phyloP scores from a whole-genome alignment of 2,113 vertebrate species.

The Regulus satrapa region DNA sequence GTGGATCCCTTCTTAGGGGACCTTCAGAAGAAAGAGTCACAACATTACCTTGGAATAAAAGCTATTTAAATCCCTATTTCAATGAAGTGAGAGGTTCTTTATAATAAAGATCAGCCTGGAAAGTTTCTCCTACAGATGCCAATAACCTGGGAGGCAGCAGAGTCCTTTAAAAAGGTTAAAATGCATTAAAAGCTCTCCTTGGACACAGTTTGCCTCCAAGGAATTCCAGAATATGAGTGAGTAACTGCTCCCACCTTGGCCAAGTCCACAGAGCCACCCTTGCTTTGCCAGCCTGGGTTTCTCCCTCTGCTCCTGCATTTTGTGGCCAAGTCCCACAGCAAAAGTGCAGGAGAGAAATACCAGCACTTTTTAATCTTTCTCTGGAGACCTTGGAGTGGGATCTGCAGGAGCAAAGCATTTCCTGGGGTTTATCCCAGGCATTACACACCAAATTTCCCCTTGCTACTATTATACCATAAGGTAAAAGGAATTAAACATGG shows the following conservation, averaged over 20 bases:
- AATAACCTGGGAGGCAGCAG: not conserved
- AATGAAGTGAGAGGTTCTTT: not conserved
- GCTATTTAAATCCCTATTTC: not conserved
- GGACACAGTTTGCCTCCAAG: not conserved
- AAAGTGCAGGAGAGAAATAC: not conserved
- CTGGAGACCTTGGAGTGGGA: not conserved
- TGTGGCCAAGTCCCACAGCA: not conserved
- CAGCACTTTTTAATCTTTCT: not conserved
- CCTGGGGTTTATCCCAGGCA: not conserved
- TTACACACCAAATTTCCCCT: not conserved
- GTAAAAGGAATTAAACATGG: not conserved
- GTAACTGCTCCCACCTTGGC: not conserved
- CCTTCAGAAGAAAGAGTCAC: conserved; percentile 44
- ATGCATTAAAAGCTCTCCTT: not conserved
- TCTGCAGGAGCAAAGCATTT: not conserved
- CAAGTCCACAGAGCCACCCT: not conserved
- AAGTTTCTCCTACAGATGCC: not conserved
- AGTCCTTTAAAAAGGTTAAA: not conserved
- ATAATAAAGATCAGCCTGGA: not conserved
- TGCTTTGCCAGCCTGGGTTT: not conserved
- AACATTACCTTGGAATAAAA: not conserved
- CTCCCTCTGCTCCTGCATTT: not conserved
- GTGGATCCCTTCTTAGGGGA: not conserved
- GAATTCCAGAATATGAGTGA: not conserved
- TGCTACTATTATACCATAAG: not conserved